Evolutionary conservation across 2,888 invertebrate genomes (phyloP).

Genomic region (Protonemura montana): DNA sequence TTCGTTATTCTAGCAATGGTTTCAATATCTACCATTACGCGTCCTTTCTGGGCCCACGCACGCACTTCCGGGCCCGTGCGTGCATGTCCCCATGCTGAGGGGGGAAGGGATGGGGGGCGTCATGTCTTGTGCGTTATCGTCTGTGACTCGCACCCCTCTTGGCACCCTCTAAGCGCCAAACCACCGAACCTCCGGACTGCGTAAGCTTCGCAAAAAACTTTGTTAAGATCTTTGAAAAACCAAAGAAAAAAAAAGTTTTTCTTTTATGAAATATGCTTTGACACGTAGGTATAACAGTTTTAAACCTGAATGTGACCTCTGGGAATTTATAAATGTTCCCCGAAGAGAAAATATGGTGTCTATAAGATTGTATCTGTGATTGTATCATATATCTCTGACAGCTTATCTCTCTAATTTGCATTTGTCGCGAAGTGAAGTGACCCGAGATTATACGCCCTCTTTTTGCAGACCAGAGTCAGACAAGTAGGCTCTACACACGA

Average conservation of each 20-base stretch:
- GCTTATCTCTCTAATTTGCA: neutral
- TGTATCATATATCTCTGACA: neutral
- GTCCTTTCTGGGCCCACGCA: neutral
- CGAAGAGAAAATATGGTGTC: neutral
- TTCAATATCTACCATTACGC: neutral
- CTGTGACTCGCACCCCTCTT: neutral
- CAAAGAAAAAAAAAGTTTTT: neutral
- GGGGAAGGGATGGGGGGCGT: neutral
- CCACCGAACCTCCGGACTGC: neutral
- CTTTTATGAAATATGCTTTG: neutral
- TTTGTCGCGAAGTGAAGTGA: neutral
- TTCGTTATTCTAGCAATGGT: slow-evolving; percentile 4
- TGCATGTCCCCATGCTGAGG: neutral
- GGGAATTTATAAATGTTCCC: neutral
- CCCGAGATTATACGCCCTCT: neutral
- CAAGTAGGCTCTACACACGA: neutral
- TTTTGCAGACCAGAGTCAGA: neutral
- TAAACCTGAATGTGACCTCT: neutral
- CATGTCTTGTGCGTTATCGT: neutral
- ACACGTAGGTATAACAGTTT: neutral
- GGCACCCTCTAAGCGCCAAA: neutral
- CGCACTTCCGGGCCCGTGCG: neutral
- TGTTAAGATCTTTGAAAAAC: neutral
- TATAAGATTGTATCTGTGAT: neutral
- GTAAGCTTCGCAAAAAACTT: neutral